phyloP scores from a whole-genome alignment of 1,140 invertebrate genomes.

The Sminthurinus signatus region DNA sequence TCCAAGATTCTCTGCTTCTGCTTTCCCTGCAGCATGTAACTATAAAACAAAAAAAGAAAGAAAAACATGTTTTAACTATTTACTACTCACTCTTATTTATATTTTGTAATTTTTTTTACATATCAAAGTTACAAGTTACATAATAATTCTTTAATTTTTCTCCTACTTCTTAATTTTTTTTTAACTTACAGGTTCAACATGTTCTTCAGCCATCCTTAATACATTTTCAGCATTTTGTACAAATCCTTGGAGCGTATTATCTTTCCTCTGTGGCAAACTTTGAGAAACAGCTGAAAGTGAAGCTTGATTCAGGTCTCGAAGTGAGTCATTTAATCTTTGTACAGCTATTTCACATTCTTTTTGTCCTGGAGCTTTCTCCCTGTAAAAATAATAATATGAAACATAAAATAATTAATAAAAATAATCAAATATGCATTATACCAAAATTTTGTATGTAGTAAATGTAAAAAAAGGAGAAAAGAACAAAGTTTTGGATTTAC shows the following conservation, averaged over 20 bases:
- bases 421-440: not conserved
- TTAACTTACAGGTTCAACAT: slow-evolving; percentile 70
- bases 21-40: slow-evolving; percentile 80
- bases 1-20: slow-evolving; percentile 87
- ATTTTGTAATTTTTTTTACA: too few relatives aligned
- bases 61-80: too few relatives aligned
- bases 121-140: too few relatives aligned
- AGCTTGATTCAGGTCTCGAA: slow-evolving; percentile 77
- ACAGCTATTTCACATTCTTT: slow-evolving; percentile 83
- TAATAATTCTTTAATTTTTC: too few relatives aligned
- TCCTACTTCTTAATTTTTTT: too few relatives aligned
- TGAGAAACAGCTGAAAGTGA: slow-evolving; percentile 81
- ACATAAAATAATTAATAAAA: not conserved
- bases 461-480: not conserved
- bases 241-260: slow-evolving; percentile 73
- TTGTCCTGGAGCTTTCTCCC: slow-evolving; percentile 92
- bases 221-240: slow-evolving; percentile 53
- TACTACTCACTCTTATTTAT: too few relatives aligned
- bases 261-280: slow-evolving; percentile 61
- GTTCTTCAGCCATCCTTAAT: slow-evolving; percentile 51
- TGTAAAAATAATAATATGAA: slow-evolving; percentile 41
- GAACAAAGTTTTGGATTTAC: slow-evolving; percentile 44
- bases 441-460: not conserved
- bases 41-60: too few relatives aligned
- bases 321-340: slow-evolving; percentile 65